Conservation (phyloP, 2,797 vertebrate genomes). For the Myiotriccus ornatus region DNA sequence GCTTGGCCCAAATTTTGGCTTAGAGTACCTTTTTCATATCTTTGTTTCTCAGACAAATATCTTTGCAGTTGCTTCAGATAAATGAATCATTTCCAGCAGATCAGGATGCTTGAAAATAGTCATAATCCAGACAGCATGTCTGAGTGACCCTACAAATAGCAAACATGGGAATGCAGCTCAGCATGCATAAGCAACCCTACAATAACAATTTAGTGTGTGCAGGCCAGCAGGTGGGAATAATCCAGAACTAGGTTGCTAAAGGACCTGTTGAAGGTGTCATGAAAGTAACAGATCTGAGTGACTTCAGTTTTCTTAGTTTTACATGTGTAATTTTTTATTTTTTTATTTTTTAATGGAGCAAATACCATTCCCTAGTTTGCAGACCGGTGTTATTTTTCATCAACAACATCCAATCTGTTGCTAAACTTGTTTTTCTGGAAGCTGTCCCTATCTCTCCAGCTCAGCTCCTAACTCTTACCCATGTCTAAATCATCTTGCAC, state of each 20-base stretch:
- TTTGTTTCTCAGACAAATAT: slow-evolving; percentile 45
- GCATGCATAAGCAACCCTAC: slow-evolving; percentile 40
- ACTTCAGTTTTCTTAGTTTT: neutral
- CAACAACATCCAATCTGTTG: neutral
- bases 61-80: slow-evolving; percentile 48
- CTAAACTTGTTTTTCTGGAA: slow-evolving; percentile 22
- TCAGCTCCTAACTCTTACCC: neutral
- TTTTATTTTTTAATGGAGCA: neutral
- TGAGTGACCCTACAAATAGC: slow-evolving; percentile 56
- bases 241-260: slow-evolving; percentile 29
- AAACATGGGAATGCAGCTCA: slow-evolving; percentile 32
- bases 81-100: slow-evolving; percentile 53
- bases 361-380: neutral
- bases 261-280: neutral
- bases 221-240: slow-evolving; percentile 28
- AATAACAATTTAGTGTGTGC: slow-evolving; percentile 15
- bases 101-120: slow-evolving; percentile 53
- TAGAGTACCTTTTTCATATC: slow-evolving; percentile 7
- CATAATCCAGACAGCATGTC: slow-evolving; percentile 53
- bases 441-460: neutral
- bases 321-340: neutral
- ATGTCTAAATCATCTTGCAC: neutral
- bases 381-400: neutral
- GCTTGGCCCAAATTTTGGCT: slow-evolving; percentile 29
- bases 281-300: neutral